Conservation (phyloP, 2,797 vertebrate genomes). For the Avahi laniger region DNA sequence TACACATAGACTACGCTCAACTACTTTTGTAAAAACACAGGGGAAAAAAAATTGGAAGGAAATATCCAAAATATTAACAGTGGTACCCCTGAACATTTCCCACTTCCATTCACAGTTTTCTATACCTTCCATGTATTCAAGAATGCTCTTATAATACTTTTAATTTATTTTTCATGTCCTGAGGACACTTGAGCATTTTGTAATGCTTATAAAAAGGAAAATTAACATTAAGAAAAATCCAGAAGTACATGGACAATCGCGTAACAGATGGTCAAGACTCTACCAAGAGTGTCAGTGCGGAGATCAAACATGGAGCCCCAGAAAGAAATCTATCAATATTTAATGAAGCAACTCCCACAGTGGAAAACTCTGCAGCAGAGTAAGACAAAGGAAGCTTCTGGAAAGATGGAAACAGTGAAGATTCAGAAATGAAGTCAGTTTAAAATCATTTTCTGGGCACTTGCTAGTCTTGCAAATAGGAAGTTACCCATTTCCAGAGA, state of each 20-base stretch:
- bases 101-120: neutral
- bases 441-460: neutral
- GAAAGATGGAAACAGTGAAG: neutral
- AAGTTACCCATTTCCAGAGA: slow-evolving; percentile 16
- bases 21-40: neutral
- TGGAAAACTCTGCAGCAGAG: neutral
- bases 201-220: neutral
- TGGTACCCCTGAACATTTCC: neutral
- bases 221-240: neutral
- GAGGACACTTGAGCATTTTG: neutral
- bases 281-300: neutral
- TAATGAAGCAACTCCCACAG: neutral
- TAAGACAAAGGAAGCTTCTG: neutral
- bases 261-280: neutral
- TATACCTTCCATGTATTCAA: neutral
- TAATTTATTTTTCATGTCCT: neutral
- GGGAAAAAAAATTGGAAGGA: neutral
- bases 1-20: neutral
- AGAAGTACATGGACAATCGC: neutral
- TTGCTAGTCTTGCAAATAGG: neutral
- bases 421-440: neutral
- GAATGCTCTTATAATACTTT: neutral
- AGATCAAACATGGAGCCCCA: neutral
- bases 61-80: neutral
- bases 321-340: neutral